Evolutionary conservation across 1,140 invertebrate genomes (phyloP).

Genomic region (Vanessa tameamea): DNA sequence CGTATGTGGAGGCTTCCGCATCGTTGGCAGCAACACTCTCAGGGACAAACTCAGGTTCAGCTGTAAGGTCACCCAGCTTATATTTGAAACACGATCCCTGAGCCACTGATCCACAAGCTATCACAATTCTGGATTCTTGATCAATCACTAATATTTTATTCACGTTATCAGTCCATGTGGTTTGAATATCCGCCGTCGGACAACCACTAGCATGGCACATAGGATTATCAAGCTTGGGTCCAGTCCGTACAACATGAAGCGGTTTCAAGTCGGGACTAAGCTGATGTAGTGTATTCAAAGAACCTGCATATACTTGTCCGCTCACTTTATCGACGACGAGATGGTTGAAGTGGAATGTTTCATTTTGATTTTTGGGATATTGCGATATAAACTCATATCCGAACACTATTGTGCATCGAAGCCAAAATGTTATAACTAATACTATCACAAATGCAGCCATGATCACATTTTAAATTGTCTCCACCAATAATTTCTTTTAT

Average conservation of each 20-base stretch:
- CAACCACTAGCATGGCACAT: constrained; percentile 93
- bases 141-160: constrained; percentile 96
- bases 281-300: constrained; percentile 91
- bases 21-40: constrained; percentile 94
- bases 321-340: constrained; percentile 78
- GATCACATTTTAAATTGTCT: constrained; percentile 71
- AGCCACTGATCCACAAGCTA: constrained; percentile 92
- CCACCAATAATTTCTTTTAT: constrained; percentile 46
- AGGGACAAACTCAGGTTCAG: constrained; percentile 87
- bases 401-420: constrained; percentile 69
- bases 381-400: constrained; percentile 76
- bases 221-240: constrained; percentile 91
- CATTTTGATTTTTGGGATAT: constrained; percentile 75
- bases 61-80: constrained; percentile 90
- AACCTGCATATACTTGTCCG: constrained; percentile 89
- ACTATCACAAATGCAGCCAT: constrained; percentile 66
- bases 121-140: constrained; percentile 88
- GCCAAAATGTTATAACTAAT: constrained; percentile 76
- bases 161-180: constrained; percentile 89
- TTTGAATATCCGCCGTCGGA: constrained; percentile 83
- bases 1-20: constrained; percentile 93
- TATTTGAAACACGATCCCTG: constrained; percentile 95
- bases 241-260: constrained; percentile 85
- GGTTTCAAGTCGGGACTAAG: constrained; percentile 87
- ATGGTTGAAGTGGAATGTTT: constrained; percentile 80